These are phyloP conservation scores for Dromiciops gliroides DNA, from an alignment of 2,113 vertebrate species.

Conservation along the genomic window DNA sequence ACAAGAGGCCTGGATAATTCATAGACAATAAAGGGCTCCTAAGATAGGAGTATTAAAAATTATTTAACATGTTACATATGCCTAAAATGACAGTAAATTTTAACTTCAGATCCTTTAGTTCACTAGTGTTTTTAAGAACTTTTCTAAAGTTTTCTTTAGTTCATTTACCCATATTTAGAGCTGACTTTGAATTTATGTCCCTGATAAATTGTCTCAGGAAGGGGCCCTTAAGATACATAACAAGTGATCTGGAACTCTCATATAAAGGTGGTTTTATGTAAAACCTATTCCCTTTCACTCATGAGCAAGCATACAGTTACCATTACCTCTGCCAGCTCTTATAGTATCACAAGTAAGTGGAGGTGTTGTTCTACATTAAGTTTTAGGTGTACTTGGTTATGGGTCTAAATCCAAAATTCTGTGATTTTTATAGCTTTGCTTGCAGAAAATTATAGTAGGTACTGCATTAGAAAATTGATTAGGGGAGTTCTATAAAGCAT, in stretches of 20 bases:
- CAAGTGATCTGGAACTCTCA: not conserved
- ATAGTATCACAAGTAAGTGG: not conserved
- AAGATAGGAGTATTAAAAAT: not conserved
- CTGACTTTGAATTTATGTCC: not conserved
- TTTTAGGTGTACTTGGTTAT: not conserved
- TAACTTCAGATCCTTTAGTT: not conserved
- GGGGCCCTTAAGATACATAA: not conserved
- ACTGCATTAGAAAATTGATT: not conserved
- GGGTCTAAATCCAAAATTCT: not conserved
- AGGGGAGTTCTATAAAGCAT: not conserved
- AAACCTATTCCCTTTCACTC: not conserved
- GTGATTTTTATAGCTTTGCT: not conserved
- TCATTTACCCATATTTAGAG: not conserved
- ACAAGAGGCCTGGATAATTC: not conserved
- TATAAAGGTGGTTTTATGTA: not conserved
- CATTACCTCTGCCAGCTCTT: not conserved
- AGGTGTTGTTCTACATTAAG: not conserved
- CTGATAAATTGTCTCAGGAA: not conserved
- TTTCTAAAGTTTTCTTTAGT: not conserved
- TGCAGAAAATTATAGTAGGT: not conserved
- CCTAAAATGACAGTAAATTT: not conserved
- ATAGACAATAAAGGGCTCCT: not conserved
- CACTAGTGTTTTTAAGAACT: not conserved
- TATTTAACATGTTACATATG: not conserved
- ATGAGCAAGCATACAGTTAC: not conserved